Base-by-base conservation (phyloP, 1,140 invertebrate species). In the Hypsibius dujardini region DNA sequence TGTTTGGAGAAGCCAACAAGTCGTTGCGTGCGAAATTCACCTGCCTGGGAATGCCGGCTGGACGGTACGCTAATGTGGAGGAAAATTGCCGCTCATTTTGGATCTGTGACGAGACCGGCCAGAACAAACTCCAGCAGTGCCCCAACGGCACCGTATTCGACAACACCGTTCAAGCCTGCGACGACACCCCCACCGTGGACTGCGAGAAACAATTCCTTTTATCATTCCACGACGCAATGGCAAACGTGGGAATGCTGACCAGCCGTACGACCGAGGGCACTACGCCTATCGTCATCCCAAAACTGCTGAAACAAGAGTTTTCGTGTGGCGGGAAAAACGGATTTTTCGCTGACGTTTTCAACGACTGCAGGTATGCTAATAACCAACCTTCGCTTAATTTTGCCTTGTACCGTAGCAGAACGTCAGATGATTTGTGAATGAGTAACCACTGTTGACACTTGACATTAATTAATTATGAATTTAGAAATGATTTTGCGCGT, bases 101-200 rank as follows among this genome's bases (percentile, higher is more conserved):
- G 50, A 56, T 56, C n/a, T 56, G 50, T n/a, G 50, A 56, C n/a
- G 50, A 56, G n/a, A 56, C 50, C 50, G 50, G 50, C n/a, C 50
- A 12, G 50, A n/a, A 56, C n/a, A 56, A 56, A 56, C 7, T 56
- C 7, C 50, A 56, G n/a, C 7, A n/a, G 7, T 56, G 50, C n/a
- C 50, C 50, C 7, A 7, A 7, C 7, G 50, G 50, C 7, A 7
- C n/a, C 7, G 7, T 56, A 12, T 56, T 56, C 50, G 50, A 56
- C n/a, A 56, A 56, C 50, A 56, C 50, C 50, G 50, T 56, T n/a
- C 50, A 56, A 56, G 50, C 50, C 50, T 56, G 50, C n/a, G 50
- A 56, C 50, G n/a, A n/a, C n/a, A 7, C 50, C 7, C 50, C 7
- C 7, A 56, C 7, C n/a, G 50, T 56, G 50, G 50, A 56, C n/a